Base-by-base conservation (phyloP, 2,113 vertebrate genomes). In the Cricetomys ansorgei region DNA sequence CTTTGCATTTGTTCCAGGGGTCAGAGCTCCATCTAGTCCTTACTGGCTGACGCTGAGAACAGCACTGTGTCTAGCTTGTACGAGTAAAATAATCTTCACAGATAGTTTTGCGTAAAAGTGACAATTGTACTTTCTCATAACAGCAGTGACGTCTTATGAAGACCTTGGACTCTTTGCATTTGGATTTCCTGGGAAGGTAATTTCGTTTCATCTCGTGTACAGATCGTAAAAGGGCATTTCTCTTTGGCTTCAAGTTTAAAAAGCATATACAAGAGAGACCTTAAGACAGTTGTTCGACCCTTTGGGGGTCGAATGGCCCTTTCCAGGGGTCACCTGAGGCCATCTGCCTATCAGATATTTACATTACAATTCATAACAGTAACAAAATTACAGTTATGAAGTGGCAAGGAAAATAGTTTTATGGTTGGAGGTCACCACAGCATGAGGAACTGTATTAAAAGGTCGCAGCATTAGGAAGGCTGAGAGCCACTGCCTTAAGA, bases 141-240 rank as follows among this genome's bases (percentile, higher is more conserved):
- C 97, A 99, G 99, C 99, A 87, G 99, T 99, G 86, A 99, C 98
- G 77, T 99, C 99, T 89, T 99, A 99, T 90, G 99, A 99, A 98
- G 99, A 99, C 84, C 99, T 99, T 77, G 99, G 99, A 81, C 98
- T 98, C n/a, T 98, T 98, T 98, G 99, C 99, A 7, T 99, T 99
- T 95, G 98, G 98, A 97, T 99, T 98, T 95, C 53, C 98, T 97
- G 99, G 99, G 97, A 99, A 99, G 98, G 99, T 99, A 97, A 98
- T 57, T 94, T 94, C 96, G 84, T 86, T 62, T 95, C 72, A 70
- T 96, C 23, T 21, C 90, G 0, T 92, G 27, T 86, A 65, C 62
- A 81, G 86, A 96, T 53, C 53, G 31, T 62, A 90, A 84, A 80
- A 29, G 70, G 72, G 13, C 72, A 69, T n/a, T 95, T 94, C 72